Conservation (phyloP, 2,113 vertebrate species). For the Gavia stellata region DNA sequence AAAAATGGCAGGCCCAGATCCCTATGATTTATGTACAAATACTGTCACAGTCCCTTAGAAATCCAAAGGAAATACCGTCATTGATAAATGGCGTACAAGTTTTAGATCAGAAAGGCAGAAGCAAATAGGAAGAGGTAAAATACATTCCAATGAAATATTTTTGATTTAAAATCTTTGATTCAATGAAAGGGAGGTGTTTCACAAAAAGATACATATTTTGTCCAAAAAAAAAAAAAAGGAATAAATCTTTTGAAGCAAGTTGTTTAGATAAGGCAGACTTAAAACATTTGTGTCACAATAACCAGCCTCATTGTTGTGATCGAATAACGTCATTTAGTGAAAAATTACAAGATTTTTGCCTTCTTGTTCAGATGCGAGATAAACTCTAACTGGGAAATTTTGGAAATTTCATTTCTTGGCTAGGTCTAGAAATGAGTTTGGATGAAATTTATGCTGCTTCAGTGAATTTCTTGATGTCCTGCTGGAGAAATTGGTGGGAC, state of each 20-base stretch:
- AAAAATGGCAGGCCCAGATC: neutral
- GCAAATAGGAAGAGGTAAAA: neutral
- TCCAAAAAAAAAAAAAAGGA: neutral
- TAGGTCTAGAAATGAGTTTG: neutral
- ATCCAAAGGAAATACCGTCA: neutral
- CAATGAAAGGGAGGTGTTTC: neutral
- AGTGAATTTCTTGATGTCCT: neutral
- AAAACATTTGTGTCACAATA: neutral
- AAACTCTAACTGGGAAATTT: neutral
- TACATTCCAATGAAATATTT: neutral
- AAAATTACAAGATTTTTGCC: neutral
- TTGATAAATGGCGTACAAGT: neutral
- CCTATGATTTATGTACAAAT: neutral
- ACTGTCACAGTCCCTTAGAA: neutral
- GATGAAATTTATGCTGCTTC: neutral
- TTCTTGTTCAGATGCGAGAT: neutral
- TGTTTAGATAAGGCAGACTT: neutral
- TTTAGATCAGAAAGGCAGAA: neutral
- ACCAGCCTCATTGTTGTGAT: neutral
- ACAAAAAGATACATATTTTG: neutral
- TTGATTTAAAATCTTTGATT: neutral
- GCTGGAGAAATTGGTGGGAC: neutral
- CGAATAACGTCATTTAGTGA: neutral
- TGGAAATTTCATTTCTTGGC: neutral
- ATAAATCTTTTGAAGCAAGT: neutral